Base-by-base conservation (phyloP, 2,888 invertebrate species). In the Acanthosepion lycidas region DNA sequence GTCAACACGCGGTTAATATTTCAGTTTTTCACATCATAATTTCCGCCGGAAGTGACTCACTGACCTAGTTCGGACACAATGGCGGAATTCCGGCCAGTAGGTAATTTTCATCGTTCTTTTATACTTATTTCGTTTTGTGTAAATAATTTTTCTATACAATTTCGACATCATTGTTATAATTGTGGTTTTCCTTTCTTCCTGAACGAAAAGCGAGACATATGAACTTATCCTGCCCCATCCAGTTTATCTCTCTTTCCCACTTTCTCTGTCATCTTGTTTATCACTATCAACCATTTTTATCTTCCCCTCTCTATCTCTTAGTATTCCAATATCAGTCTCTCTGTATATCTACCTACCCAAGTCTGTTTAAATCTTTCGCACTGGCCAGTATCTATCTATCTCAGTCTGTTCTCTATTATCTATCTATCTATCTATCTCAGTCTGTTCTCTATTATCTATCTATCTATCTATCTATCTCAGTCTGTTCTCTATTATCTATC, bases 51-150 rank as follows among this genome's bases (percentile, higher is more conserved):
- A 78, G 78, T 33, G 78, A 78, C n/a, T 33, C n/a, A 78, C n/a
- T n/a, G 78, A 78, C 78, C 78, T 78, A 78, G 9, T 78, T n/a
- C n/a, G n/a, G n/a, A 78, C n/a, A 78, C 78, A 78, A 78, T 78
- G n/a, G 15, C 18, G 78, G 78, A n/a, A n/a, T 78, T 78, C 78
- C 78, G n/a, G n/a, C n/a, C 78, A 15, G 78, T 78, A n/a, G 33
- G n/a, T n/a, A n/a, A 78, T 78, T 78, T 8, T 4, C n/a, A 78
- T n/a, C 78, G 78, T n/a, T n/a, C n/a, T 78, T 15, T n/a, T 78
- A 15, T 78, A 78, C 78, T 78, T 78, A n/a, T n/a, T n/a, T 78
- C n/a, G n/a, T 64, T 26, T 64, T 23, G n/a, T n/a, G 12, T 4
- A n/a, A n/a, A 78, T 33, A 12, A 78, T 12, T n/a, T 33, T 78